phyloP scores from a whole-genome alignment of 2,797 vertebrate species.

The Pempheris klunzingeri region DNA sequence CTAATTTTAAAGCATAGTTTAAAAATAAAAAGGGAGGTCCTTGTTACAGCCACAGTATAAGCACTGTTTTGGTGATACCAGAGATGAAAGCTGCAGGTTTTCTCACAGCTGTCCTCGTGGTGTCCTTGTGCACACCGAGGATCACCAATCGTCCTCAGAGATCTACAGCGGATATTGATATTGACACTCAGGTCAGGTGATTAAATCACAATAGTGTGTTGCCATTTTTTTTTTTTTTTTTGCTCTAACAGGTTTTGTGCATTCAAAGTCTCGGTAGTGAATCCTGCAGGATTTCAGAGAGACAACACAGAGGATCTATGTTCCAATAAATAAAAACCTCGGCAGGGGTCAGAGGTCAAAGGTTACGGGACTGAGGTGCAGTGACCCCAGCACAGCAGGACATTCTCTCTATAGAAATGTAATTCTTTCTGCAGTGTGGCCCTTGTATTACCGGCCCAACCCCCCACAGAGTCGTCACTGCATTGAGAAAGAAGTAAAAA shows the following conservation, averaged over 20 bases:
- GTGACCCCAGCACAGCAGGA: slow-evolving; percentile 89
- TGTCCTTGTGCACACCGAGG: background rate
- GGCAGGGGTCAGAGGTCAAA: slow-evolving; percentile 85
- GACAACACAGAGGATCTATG: slow-evolving; percentile 80
- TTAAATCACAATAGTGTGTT: slow-evolving; percentile 50
- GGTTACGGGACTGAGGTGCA: slow-evolving; percentile 89
- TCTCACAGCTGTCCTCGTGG: slow-evolving; percentile 28
- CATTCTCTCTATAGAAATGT: slow-evolving; percentile 85
- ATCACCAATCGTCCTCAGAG: slow-evolving; percentile 40
- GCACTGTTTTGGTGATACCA: slow-evolving; percentile 4
- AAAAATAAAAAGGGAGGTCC: background rate
- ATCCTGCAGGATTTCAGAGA: slow-evolving; percentile 81
- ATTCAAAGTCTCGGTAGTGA: slow-evolving; percentile 73
- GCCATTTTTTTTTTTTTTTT: slow-evolving; percentile 8
- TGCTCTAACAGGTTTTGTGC: slow-evolving; percentile 61
- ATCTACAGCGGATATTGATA: slow-evolving; percentile 70
- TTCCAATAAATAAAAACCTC: slow-evolving; percentile 78
- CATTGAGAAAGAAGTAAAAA: slow-evolving; percentile 59
- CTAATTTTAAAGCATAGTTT: background rate
- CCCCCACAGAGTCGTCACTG: slow-evolving; percentile 79
- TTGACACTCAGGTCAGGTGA: slow-evolving; percentile 67
- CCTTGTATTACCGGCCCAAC: slow-evolving; percentile 77
- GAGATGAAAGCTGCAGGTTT: slow-evolving; percentile 7
- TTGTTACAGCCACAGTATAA: background rate
- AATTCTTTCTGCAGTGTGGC: slow-evolving; percentile 85